phyloP scores from a whole-genome alignment of 1,140 invertebrate species.

The Zaprionus taronus region DNA sequence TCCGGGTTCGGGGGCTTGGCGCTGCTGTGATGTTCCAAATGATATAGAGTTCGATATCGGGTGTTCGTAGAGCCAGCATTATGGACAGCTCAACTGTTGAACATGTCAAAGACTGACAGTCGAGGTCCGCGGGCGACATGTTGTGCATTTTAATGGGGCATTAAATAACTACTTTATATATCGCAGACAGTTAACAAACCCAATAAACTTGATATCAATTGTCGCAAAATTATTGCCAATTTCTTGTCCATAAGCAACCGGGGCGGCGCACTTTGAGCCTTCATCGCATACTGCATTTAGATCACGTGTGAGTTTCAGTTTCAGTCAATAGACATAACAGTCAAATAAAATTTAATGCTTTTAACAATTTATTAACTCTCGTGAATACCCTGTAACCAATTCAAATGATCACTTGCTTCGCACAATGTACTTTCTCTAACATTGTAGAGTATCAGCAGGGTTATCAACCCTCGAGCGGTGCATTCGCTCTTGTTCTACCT shows the following conservation, averaged over 20 bases:
- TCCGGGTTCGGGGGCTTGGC: not conserved
- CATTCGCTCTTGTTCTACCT: not conserved
- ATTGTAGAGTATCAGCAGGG: not conserved
- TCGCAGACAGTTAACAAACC: slow-evolving; percentile 73
- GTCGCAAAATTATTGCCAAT: slow-evolving; percentile 42
- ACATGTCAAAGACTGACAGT: slow-evolving; percentile 55
- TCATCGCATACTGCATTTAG: slow-evolving; percentile 58
- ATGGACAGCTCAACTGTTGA: slow-evolving; percentile 8
- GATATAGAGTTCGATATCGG: slow-evolving; percentile 33
- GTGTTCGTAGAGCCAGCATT: not conserved
- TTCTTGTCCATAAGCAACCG: slow-evolving; percentile 24
- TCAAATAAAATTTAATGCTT: slow-evolving; percentile 80
- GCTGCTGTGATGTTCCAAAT: slow-evolving; percentile 38
- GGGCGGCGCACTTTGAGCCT: slow-evolving; percentile 50
- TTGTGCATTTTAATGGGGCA: slow-evolving; percentile 76
- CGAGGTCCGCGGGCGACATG: slow-evolving; percentile 51
- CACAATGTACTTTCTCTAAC: not conserved
- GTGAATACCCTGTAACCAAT: slow-evolving; percentile 21
- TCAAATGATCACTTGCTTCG: not conserved
- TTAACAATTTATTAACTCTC: slow-evolving; percentile 66
- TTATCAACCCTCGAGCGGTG: no score
- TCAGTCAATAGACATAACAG: slow-evolving; percentile 70
- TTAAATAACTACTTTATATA: slow-evolving; percentile 51
- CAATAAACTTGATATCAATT: slow-evolving; percentile 71
- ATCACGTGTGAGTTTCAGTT: slow-evolving; percentile 67